Conservation (phyloP, 2,113 vertebrate species). For the Sinocyclocheilus rhinocerous region DNA sequence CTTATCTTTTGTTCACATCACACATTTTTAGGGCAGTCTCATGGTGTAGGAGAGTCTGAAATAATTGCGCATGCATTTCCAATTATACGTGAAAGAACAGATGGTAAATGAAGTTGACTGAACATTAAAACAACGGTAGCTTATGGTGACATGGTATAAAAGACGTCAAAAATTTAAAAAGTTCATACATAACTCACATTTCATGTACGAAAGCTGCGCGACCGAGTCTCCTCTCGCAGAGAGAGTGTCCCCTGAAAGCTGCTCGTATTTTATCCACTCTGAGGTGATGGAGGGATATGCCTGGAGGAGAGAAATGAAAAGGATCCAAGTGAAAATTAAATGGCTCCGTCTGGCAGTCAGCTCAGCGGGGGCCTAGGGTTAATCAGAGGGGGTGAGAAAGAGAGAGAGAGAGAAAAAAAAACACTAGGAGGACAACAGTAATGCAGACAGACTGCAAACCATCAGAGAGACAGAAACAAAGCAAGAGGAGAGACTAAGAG, state of each 20-base stretch:
- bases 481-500: not conserved
- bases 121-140: slow-evolving; percentile 6
- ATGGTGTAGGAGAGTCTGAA: not conserved
- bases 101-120: not conserved
- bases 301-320: slow-evolving; percentile 56
- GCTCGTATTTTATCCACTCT: slow-evolving; percentile 53
- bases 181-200: not conserved
- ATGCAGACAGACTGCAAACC: slow-evolving; percentile 32
- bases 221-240: not conserved
- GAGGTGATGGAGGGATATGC: slow-evolving; percentile 48
- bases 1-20: not conserved
- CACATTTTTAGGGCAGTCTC: not conserved
- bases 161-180: not conserved
- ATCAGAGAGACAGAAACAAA: not conserved
- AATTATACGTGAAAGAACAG: not conserved
- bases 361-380: slow-evolving; percentile 60
- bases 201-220: not conserved
- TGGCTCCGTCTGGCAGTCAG: slow-evolving; percentile 53
- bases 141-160: not conserved
- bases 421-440: not conserved
- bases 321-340: slow-evolving; percentile 62
- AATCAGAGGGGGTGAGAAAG: slow-evolving; percentile 53
- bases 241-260: slow-evolving; percentile 37
- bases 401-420: slow-evolving; percentile 28
- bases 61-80: not conserved